Base-by-base conservation (phyloP, 2,888 invertebrate species). In the Gonocerus acuteangulatus region DNA sequence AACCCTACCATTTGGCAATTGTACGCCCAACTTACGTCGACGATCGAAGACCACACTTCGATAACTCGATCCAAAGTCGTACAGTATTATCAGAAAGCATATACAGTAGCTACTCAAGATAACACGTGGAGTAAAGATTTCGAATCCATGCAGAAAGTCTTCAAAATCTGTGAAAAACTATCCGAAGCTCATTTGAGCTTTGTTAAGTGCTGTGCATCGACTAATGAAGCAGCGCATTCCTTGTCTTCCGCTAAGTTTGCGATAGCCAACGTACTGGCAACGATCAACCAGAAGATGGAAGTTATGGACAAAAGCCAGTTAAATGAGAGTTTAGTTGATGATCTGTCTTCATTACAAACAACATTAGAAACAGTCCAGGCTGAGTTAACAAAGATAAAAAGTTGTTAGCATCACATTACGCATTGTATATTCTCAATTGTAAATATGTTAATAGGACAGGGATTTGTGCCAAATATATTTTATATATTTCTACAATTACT, bases 1-100 rank as follows among this genome's bases (percentile, higher is more conserved):
- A 84, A 86, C 70, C 82, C 86, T 0, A 80, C 83, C 62, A 73
- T 93, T 4, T 95, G 94, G 95, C 83, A 85, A 70, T 72, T 90
- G 62, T 91, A 94, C 69, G 86, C 90, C 0, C 79, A 85, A 68
- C 72, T 90, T 62, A 83, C 85, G 19, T 77, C 81, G 1, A 65
- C 73, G 49, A 71, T 71, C 45, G 60, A 65, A 58, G 63, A 60
- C 7, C 70, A 69, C 21, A 74, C 71, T 9, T 70, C 72, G 34
- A 70, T 73, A 27, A 71, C 71, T 21, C 66, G 70, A 63, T 72
- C 73, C 27, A 75, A 72, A 67, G 79, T 80, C 0, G 81, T 82
- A 1, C 88, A 90, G 70, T 82, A 87, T 62, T 77, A 92, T 18
- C 84, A 89, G 67, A 84, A 86, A 72, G 86, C 90, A 0, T 87